phyloP scores from a whole-genome alignment of 2,888 invertebrate species.

The Sphaerophoria rueppellii region DNA sequence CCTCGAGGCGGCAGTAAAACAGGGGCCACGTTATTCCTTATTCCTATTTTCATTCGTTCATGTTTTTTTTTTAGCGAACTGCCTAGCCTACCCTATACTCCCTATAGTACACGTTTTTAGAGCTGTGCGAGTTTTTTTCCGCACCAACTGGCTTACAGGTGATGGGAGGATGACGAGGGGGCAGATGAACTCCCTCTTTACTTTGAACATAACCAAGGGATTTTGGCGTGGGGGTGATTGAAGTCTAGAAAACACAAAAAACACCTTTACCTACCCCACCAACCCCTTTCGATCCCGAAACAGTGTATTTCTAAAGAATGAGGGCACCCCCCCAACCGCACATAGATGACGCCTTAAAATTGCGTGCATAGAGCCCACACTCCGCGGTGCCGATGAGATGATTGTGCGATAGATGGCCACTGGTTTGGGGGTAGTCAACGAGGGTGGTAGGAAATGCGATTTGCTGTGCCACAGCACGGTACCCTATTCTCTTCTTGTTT shows the following conservation, averaged over 20 bases:
- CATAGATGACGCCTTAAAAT: constrained; percentile 74
- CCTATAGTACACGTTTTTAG: constrained; percentile 58
- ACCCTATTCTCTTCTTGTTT: constrained; percentile 47
- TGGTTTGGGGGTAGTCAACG: constrained; percentile 37
- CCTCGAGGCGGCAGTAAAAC: background rate
- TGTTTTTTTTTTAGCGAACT: background rate
- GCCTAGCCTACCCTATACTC: constrained; percentile 12
- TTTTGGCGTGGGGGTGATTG: background rate
- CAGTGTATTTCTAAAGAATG: too few relatives aligned
- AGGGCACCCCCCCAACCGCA: constrained; percentile 62
- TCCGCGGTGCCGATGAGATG: constrained; percentile 37
- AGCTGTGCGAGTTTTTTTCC: constrained; percentile 43
- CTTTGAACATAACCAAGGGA: too few relatives aligned
- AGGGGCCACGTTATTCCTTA: constrained; percentile 27
- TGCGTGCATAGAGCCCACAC: constrained; percentile 66
- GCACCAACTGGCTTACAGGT: constrained; percentile 32
- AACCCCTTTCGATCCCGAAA: background rate
- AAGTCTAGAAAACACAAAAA: constrained; percentile 50
- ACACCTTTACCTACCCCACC: constrained; percentile 37
- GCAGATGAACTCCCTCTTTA: constrained; percentile 13
- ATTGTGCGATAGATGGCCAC: constrained; percentile 16
- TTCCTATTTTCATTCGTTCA: constrained; percentile 3
- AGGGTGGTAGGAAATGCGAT: constrained; percentile 63
- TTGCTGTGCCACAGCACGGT: constrained; percentile 41
- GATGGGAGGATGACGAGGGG: constrained; percentile 11